Evolutionary conservation across 2,797 vertebrate species (phyloP), one percentile per base, ranked within the genome.

Genomic region (Agapornis canus): DNA sequence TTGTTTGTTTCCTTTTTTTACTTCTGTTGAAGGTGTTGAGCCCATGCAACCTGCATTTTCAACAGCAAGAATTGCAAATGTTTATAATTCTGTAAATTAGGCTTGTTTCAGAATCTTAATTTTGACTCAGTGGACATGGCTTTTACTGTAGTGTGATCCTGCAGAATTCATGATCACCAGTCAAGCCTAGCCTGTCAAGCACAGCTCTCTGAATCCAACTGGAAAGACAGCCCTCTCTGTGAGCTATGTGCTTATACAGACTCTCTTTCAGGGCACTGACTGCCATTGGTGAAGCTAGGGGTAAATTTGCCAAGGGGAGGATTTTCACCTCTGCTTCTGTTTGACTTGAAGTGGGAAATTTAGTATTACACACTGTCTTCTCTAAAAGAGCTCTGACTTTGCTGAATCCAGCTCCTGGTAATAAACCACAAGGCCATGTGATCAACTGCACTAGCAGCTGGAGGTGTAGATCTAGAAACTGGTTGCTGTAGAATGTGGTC

Each of bases 41-140:
- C 15, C 5, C 9, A 1, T 48, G 6, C 60, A 85, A 21, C 29
- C 42, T 56, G n/a, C 19, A 39, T 90, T 64, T 71, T 85, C 68
- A 88, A 10, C 39, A 32, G 35, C 6, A 61, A n/a, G 69, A 90
- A 15, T 25, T 82, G 40, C 25, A 25, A 83, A 40, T 76, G 32
- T 18, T 81, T 37, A 37, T 17, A 9, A 8, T 52, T 63, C 25
- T 35, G 12, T 57, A 56, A 43, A 63, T 82, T 25, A 52, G 16
- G 7, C 6, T 70, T 81, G 18, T 57, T 43, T 92, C 39, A 82
- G 68, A 78, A 57, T 60, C 23, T 21, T 26, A 10, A 12, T 63
- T 88, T 72, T 56, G 21, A 39, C 27, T 86, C 2, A 0, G n/a
- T 0, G 0, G n/a, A 17, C 2, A 1, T 71, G 65, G 69, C 45